Evolutionary conservation across 2,113 vertebrate genomes (phyloP).

Genomic region (Microcebus lehilahytsara): DNA sequence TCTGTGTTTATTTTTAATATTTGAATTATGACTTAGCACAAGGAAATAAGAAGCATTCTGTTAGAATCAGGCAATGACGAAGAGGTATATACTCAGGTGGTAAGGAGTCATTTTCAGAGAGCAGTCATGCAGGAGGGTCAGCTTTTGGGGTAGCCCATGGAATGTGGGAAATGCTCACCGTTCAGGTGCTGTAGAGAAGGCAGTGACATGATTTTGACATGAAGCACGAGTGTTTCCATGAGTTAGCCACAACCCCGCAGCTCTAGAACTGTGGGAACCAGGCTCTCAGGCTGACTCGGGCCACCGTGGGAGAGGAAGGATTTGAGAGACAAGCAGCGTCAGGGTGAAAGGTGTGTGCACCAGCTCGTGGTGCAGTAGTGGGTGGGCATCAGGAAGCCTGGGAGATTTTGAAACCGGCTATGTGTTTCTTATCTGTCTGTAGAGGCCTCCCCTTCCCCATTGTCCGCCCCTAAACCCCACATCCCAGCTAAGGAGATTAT

Average conservation of each 20-base stretch:
- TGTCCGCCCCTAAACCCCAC: too few species aligned
- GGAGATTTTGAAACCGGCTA: rapidly evolving
- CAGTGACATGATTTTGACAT: not conserved
- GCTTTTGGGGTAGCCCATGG: not conserved
- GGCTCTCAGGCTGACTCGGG: not conserved
- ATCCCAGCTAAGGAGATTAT: not conserved
- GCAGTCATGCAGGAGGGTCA: too few species aligned
- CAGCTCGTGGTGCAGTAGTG: rapidly evolving
- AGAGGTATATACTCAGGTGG: rapidly evolving
- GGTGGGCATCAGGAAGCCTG: not conserved
- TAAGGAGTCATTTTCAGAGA: not conserved
- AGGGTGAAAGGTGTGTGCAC: rapidly evolving
- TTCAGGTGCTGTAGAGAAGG: rapidly evolving
- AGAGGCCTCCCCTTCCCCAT: too few species aligned
- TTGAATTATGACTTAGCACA: not conserved
- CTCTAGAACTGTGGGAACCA: too few species aligned
- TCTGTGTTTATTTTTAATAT: not conserved
- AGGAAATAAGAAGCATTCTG: not conserved
- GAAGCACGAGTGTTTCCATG: not conserved
- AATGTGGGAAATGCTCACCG: rapidly evolving
- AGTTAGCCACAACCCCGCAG: rapidly evolving
- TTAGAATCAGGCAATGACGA: rapidly evolving
- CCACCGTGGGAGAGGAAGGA: too few species aligned
- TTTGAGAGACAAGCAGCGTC: not conserved
- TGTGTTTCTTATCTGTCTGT: rapidly evolving